Evolutionary conservation across 2,888 invertebrate species (phyloP).

Genomic region (Euclidia mi): DNA sequence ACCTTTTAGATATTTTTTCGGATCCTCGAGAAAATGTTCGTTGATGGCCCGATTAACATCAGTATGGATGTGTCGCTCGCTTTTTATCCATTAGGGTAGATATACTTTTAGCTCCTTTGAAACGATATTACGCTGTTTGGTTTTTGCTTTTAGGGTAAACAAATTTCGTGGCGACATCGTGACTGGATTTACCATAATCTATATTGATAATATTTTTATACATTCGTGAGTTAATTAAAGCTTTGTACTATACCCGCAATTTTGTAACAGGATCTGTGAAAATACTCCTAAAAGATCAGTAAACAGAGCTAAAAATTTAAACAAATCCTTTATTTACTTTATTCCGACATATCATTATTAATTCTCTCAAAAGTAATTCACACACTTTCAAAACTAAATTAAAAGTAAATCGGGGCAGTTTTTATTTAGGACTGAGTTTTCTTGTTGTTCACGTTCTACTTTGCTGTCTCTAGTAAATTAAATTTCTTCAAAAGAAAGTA

Average conservation of each 20-base stretch:
- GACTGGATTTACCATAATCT: no score
- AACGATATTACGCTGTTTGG: not conserved
- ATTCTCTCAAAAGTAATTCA: conserved; percentile 37
- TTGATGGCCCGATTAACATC: conserved; percentile 9
- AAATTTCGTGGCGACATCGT: no score
- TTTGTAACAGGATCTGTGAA: no score
- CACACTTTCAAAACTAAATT: conserved; percentile 30
- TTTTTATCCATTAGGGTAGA: conserved; percentile 8
- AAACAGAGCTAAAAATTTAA: no score
- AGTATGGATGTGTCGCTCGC: conserved; percentile 1
- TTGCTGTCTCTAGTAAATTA: conserved; percentile 34
- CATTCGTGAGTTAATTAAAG: no score
- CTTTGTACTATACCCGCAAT: no score
- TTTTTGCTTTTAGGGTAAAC: not conserved
- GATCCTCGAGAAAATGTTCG: conserved; percentile 11
- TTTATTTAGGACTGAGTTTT: conserved; percentile 35
- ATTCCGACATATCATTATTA: conserved; percentile 24
- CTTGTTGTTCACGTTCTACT: conserved; percentile 32
- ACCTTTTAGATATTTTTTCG: conserved; percentile 7
- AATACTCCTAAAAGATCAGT: no score
- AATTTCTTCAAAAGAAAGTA: conserved; percentile 38
- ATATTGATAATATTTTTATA: no score
- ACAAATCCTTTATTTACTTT: no score
- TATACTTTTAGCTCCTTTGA: not conserved
- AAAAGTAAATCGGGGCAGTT: conserved; percentile 47